Base-by-base conservation (phyloP, 2,888 invertebrate genomes). In the Conistra vaccinii region DNA sequence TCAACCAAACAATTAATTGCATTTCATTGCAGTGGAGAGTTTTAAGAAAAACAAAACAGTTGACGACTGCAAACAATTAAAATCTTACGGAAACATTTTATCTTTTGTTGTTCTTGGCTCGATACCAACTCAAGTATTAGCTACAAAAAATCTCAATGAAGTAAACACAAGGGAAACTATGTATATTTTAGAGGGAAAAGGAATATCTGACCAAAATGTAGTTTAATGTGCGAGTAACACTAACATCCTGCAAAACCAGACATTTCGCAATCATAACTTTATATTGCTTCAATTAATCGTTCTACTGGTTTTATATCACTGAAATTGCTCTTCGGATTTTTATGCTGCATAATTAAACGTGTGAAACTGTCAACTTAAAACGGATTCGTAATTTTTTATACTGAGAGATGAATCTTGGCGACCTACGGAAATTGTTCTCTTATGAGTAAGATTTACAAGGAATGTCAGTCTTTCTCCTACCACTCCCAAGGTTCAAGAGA, bases 241-340 rank as follows among this genome's bases (percentile, higher is more conserved):
- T 86, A 87, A 87, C 86, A 88, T 89, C 88, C 89, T 85, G 82
- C 72, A 65, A 78, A 74, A 69, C 66, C 84, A 76, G 76, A 85
- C 71, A 81, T 88, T 57, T 68, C 45, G 45, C 55, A 65, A 55
- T 51, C 82, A 26, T 76, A 66, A 72, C 55, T 71, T 78, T 83
- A 73, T 88, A 81, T 80, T 76, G 62, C 78, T 71, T 74, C 67
- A 76, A 85, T 87, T 83, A 86, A 87, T 83, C 83, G 78, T 75
- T 84, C 68, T 79, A 78, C 58, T 48, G 69, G 69, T 85, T 81
- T 84, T 81, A 86, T 82, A 74, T 72, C 73, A 72, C 68, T 67
- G 68, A 80, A 80, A 79, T 83, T 81, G 58, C 74, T 65, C 74
- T 72, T 87, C 72, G 72, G 73, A 82, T 87, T 17, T 80, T 89